Percentiles rank a stretch among this genome's conserved stretches.
phyloP scores from a whole-genome alignment of 1,140 invertebrate species.

The Augochlora pura region DNA sequence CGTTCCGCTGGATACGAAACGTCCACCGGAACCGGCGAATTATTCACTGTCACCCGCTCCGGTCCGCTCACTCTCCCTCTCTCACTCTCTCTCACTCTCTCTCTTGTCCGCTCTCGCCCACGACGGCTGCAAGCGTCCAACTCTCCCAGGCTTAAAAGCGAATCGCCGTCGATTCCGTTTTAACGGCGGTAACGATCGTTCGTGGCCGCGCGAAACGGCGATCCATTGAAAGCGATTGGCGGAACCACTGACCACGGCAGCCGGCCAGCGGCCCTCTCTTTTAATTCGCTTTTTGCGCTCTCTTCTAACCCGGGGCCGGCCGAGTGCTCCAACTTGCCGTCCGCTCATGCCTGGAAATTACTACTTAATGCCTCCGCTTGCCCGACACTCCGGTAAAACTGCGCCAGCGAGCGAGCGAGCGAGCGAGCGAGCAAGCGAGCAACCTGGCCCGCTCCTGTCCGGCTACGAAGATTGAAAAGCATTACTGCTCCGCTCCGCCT shows the following conservation, averaged over 20 bases:
- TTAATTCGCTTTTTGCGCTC: conserved; percentile 63
- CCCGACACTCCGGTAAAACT: conserved; percentile 50
- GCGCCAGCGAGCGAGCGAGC: conserved; percentile 13
- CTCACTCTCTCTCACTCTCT: no score
- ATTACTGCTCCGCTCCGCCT: background rate
- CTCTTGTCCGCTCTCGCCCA: background rate
- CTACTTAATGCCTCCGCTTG: conserved; percentile 55
- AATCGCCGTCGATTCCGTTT: conserved; percentile 60
- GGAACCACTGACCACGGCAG: conserved; percentile 46
- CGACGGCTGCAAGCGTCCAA: no score
- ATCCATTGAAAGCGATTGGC: conserved; percentile 67
- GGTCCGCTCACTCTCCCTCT: no score
- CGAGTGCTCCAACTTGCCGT: conserved; percentile 3
- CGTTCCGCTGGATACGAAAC: background rate
- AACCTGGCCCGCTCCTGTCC: background rate
- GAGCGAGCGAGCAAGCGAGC: background rate
- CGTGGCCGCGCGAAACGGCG: conserved; percentile 56
- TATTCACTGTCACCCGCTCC: conserved; percentile 51
- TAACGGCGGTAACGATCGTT: conserved; percentile 65
- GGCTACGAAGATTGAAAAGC: conserved; percentile 27
- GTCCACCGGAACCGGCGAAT: conserved; percentile 42
- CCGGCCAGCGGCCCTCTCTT: conserved; percentile 22
- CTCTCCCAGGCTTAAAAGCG: conserved; percentile 49
- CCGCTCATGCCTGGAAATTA: conserved; percentile 53
- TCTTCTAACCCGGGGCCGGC: background rate